Base-by-base conservation (phyloP, 2,888 invertebrate genomes). In the Chaetoderma sp. region DNA sequence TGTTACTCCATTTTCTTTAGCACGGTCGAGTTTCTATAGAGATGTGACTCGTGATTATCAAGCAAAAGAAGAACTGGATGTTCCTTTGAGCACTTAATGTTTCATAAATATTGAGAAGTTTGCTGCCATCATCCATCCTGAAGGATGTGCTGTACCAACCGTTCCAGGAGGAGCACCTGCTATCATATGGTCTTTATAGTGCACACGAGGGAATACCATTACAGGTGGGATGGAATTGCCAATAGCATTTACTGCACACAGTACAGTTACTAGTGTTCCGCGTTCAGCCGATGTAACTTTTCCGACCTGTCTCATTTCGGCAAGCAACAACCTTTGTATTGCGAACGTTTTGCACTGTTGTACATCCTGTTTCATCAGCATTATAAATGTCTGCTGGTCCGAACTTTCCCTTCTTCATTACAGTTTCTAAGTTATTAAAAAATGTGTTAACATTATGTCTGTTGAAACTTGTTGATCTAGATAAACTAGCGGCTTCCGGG, bases 1-100 rank as follows among this genome's bases (percentile, higher is more conserved):
- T 54, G 78, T 73, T 23, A 87, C 80, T n/a, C 84, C 83, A 74
- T 77, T 72, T 36, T 78, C 76, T 72, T 82, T 65, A 78, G 80
- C 66, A 70, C 68, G 68, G 76, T 77, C 62, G 71, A 86, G 49
- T 61, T 59, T 44, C 70, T 72, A 21, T 70, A 61, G 4, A 79
- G 49, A 66, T 83, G 81, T 28, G 75, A 73, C 39, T 63, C 62
- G 57, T 82, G 77, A 60, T 81, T 80, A 64, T 81, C 81, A 32
- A 81, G 60, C 18, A 78, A 47, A 55, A 79, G 44, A 27, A 73
- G 70, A 74, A 56, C 77, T 57, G 65, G 72, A 28, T 73, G 67
- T 18, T 77, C 76, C 54, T 71, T 72, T 16, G 71, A 67, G 45
- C 76, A 74, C 47, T 65, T 74, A 81, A 69, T 82, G 76, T 65